These are phyloP conservation scores for Microtus montanus DNA, from an alignment of 2,113 vertebrate genomes.

Conservation along the genomic window DNA sequence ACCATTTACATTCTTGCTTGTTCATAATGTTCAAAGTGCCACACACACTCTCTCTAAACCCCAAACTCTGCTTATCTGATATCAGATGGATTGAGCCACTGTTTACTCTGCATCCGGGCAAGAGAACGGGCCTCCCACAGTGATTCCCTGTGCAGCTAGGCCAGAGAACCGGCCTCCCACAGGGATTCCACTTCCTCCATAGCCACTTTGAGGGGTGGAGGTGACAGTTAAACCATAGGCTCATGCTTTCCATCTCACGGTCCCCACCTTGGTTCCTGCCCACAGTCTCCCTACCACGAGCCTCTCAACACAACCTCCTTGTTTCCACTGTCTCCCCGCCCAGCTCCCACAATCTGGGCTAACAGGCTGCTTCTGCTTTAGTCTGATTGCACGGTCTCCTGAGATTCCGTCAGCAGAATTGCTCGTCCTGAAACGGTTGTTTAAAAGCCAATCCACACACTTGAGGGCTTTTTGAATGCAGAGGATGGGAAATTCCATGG, in stretches of 20 bases:
- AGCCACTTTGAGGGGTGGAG: background rate
- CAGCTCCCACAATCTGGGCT: background rate
- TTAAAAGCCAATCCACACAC: background rate
- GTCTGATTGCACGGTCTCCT: background rate
- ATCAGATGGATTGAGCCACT: background rate
- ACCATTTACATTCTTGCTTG: background rate
- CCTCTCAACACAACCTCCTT: background rate
- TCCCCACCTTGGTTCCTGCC: background rate
- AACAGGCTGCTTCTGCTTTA: background rate
- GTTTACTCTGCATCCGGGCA: background rate
- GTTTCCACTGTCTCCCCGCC: background rate
- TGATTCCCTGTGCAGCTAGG: accelerated
- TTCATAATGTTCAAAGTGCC: background rate
- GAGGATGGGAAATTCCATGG: background rate
- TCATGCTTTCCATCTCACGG: background rate
- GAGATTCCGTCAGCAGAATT: background rate
- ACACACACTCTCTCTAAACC: background rate
- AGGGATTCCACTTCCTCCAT: accelerated
- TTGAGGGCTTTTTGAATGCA: background rate
- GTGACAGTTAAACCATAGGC: background rate
- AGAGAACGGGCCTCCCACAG: background rate
- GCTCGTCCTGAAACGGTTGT: background rate
- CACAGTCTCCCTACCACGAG: no score
- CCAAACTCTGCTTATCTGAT: background rate
- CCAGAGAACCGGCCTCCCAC: background rate